These are phyloP conservation scores for Neocrepidodera transversa DNA, from an alignment of 2,888 invertebrate species.

Conservation along the genomic window DNA sequence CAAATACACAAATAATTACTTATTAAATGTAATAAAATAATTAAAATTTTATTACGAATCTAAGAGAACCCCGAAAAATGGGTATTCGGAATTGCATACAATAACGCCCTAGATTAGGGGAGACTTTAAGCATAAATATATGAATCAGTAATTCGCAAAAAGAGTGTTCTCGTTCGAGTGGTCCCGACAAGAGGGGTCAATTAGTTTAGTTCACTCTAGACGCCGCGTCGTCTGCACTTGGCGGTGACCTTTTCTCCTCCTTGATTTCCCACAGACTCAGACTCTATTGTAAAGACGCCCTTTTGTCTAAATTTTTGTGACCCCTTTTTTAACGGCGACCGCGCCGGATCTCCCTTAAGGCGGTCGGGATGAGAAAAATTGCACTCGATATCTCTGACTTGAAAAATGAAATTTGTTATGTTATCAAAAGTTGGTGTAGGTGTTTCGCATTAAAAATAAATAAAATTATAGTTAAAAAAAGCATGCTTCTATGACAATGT, in stretches of 20 bases:
- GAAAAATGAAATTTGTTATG: too few species aligned
- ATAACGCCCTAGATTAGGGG: neutral
- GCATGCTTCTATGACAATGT: too few species aligned
- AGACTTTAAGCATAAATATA: conserved; percentile 33
- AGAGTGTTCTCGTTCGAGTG: conserved; percentile 28
- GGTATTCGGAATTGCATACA: neutral
- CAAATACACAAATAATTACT: too few species aligned
- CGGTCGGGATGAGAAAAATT: neutral
- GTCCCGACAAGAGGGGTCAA: conserved; percentile 40
- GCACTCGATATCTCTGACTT: neutral
- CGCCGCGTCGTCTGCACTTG: conserved; percentile 35
- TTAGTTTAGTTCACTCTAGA: conserved; percentile 44
- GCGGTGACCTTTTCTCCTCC: conserved; percentile 46
- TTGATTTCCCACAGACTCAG: conserved; percentile 48
- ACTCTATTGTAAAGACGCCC: conserved; percentile 38
- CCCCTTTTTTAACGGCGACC: conserved; percentile 6
- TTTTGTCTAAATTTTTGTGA: conserved; percentile 33
- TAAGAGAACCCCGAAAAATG: neutral
- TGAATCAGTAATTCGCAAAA: conserved; percentile 48
- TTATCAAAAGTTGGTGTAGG: too few species aligned
- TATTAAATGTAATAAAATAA: too few species aligned
- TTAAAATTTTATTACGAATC: neutral
- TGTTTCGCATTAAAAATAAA: too few species aligned
- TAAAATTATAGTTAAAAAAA: too few species aligned
- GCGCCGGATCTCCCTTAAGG: neutral